phyloP scores from a whole-genome alignment of 2,113 vertebrate species.

The Eulemur rufifrons region DNA sequence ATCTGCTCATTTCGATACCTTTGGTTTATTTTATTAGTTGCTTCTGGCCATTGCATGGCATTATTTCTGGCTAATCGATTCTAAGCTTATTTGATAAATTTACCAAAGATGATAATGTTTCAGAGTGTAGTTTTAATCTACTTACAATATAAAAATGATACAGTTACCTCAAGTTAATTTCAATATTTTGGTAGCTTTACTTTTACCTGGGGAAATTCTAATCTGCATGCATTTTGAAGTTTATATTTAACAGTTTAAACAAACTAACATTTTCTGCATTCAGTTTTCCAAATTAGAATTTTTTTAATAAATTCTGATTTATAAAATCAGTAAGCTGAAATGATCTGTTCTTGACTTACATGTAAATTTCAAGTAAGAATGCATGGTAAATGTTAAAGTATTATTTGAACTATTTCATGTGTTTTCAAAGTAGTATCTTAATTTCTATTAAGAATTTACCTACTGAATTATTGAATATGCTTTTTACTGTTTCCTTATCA shows the following conservation, averaged over 20 bases:
- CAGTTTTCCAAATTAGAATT: conserved; percentile 54
- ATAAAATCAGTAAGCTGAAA: conserved; percentile 61
- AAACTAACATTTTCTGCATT: conserved; percentile 49
- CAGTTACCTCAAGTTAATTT: conserved; percentile 68
- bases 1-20: conserved; percentile 73
- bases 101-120: conserved; percentile 70
- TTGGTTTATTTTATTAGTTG: conserved; percentile 77
- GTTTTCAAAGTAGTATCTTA: background rate
- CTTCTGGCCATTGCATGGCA: conserved; percentile 83
- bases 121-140: conserved; percentile 78
- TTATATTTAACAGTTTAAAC: conserved; percentile 77
- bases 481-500: background rate
- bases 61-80: conserved; percentile 72
- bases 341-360: conserved; percentile 60
- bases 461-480: background rate
- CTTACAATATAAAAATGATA: conserved; percentile 55
- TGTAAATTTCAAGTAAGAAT: conserved; percentile 72
- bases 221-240: conserved; percentile 75
- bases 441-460: conserved; percentile 27
- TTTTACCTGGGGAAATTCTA: conserved; percentile 73
- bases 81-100: conserved; percentile 72
- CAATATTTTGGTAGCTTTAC: conserved; percentile 65
- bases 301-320: conserved; percentile 55
- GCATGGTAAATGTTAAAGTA: conserved; percentile 3
- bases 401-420: background rate